Base-by-base conservation (phyloP, 2,797 vertebrate species). In the Phyllotis vaccarum region DNA sequence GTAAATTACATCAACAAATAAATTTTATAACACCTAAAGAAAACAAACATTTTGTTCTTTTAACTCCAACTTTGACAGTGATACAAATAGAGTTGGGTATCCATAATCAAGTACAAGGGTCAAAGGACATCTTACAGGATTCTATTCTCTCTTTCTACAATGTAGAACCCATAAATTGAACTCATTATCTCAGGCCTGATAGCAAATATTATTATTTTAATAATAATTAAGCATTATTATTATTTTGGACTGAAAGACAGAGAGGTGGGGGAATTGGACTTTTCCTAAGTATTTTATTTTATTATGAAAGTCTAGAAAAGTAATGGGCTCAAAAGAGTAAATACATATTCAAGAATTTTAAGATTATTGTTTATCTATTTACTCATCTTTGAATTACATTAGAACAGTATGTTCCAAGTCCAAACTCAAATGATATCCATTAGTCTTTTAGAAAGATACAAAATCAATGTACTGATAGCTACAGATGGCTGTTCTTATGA, bases 321-420 rank as follows among this genome's bases (percentile, higher is more conserved):
- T 93, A 93, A 68, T 91, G 21, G 75, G 79, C 49, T 92, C 31
- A 93, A 17, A 80, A n/a, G 5, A 89, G n/a, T 62, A 88, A 81
- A 3, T 14, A 64, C 64, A 74, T 72, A 92, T 94, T 68, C 22
- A 83, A 79, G 21, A n/a, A 0, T 43, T 92, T 81, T 79, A 82
- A 74, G 22, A 3, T 68, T 81, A n/a, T n/a, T n/a, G 17, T 21
- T 68, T 86, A 11, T 34, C 89, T 52, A 7, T 29, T 91, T 95
- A 87, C 49, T 56, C 22, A 83, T 93, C 43, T 37, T 79, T 8
- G 49, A 83, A 82, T 82, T 89, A 56, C 34, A 82, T 85, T 13
- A 93, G 95, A 85, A 27, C 46, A 82, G 37, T 46, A 0, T 52
- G 46, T 21, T 54, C 5, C 2, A 29, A 82, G 6, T 6, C 60